A percentile compares a stretch with the other conserved stretches of the same genome.
Conservation (phyloP, 1,140 invertebrate genomes). For the Procambarus virginalis region DNA sequence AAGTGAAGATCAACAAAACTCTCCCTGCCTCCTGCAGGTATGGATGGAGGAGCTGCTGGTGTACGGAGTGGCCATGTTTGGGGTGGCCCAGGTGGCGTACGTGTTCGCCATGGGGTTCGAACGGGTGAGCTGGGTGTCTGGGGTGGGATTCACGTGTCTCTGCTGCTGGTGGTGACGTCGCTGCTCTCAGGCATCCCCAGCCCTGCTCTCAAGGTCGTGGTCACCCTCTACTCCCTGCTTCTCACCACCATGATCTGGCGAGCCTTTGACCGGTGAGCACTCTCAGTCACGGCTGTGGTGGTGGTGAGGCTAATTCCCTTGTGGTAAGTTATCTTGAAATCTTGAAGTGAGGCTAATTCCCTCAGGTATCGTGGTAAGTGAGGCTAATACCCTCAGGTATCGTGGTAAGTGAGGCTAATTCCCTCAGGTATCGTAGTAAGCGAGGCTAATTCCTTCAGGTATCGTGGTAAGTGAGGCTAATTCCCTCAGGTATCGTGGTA, state of each 20-base stretch:
- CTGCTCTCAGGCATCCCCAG: background rate
- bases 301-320: no score
- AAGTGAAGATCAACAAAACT: no score
- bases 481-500: no score
- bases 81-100: slow-evolving; percentile 2
- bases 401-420: no score
- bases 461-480: no score
- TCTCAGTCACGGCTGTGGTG: no score
- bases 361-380: no score
- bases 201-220: background rate
- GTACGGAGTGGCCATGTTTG: background rate
- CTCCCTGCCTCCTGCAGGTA: background rate
- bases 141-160: background rate
- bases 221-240: background rate
- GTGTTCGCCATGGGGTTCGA: slow-evolving; percentile 3
- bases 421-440: no score
- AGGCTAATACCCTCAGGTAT: no score
- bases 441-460: no score
- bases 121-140: background rate
- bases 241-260: slow-evolving; percentile 25
- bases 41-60: slow-evolving; percentile 1
- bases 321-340: no score
- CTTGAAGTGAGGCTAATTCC: no score
- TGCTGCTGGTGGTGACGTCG: background rate
- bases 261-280: slow-evolving; percentile 8